A percentile compares a stretch with the other conserved stretches of the same genome.
These are phyloP conservation scores for Podarcis raffonei DNA, from an alignment of 2,113 vertebrate genomes.

Conservation along the genomic window DNA sequence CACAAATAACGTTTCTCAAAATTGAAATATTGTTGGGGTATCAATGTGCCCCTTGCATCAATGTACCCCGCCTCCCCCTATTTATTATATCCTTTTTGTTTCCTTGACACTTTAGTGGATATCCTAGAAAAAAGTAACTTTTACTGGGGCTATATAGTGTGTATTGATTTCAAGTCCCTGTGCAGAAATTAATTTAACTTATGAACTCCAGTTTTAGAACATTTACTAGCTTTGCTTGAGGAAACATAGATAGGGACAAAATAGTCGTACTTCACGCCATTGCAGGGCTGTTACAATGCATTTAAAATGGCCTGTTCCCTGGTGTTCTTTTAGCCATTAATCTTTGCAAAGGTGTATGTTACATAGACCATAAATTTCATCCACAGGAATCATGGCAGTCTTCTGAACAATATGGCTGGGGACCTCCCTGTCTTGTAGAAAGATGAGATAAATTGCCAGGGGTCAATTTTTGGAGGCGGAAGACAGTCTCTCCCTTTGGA, in stretches of 20 bases:
- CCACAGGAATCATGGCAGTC: slow-evolving; percentile 66
- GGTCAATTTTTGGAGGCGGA: slow-evolving; percentile 38
- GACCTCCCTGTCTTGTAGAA: slow-evolving; percentile 28
- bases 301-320: slow-evolving; percentile 71
- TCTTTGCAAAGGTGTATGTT: slow-evolving; percentile 71
- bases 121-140: not conserved
- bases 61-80: too few relatives aligned
- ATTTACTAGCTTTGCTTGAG: slow-evolving; percentile 42
- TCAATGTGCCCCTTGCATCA: too few relatives aligned
- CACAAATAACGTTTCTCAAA: too few relatives aligned
- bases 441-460: slow-evolving; percentile 57
- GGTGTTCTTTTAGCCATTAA: slow-evolving; percentile 77
- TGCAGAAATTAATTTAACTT: not conserved
- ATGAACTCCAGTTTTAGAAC: not conserved
- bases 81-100: not conserved
- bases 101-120: not conserved
- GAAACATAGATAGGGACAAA: slow-evolving; percentile 51
- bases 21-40: too few relatives aligned
- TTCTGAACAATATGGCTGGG: slow-evolving; percentile 58
- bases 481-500: slow-evolving; percentile 44
- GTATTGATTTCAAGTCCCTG: not conserved
- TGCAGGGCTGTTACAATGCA: slow-evolving; percentile 46
- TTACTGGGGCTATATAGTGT: not conserved
- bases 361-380: slow-evolving; percentile 73
- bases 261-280: slow-evolving; percentile 46